Percentiles rank a stretch among this genome's conserved stretches.
Conservation (phyloP, 2,113 vertebrate genomes). For the Chaenogobius annularis region DNA sequence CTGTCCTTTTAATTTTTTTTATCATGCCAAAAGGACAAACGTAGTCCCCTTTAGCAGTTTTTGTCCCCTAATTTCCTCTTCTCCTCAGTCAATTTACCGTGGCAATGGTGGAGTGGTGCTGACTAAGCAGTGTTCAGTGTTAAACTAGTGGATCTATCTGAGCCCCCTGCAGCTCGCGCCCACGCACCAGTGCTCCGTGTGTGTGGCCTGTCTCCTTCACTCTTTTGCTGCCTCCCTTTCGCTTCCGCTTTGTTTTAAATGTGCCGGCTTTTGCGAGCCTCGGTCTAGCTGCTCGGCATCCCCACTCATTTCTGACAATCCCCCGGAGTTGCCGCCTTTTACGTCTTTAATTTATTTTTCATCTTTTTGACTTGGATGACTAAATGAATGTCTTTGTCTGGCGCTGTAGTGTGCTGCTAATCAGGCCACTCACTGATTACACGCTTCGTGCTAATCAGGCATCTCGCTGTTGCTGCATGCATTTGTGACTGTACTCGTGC, state of each 20-base stretch:
- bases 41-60: neutral
- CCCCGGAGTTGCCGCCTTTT: constrained; percentile 40
- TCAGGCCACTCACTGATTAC: constrained; percentile 72
- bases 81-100: constrained; percentile 28
- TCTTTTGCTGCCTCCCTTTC: constrained; percentile 23
- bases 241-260: constrained; percentile 42
- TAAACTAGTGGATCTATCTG: constrained; percentile 34
- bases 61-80: constrained; percentile 11
- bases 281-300: constrained; percentile 51
- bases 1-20: neutral
- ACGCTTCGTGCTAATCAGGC: constrained; percentile 56
- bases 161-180: constrained; percentile 47
- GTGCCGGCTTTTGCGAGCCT: constrained; percentile 34
- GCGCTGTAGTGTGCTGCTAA: constrained; percentile 56
- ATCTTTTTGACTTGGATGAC: constrained; percentile 46
- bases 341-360: constrained; percentile 23
- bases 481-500: constrained; percentile 29
- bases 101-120: constrained; percentile 44
- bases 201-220: constrained; percentile 34
- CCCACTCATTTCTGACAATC: constrained; percentile 17
- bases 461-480: constrained; percentile 20
- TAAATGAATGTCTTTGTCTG: constrained; percentile 64
- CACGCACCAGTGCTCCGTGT: constrained; percentile 39
- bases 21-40: constrained; percentile 4
- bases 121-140: constrained; percentile 44